Base-by-base conservation (phyloP, 1,140 invertebrate genomes). In the Olivierus martensii region DNA sequence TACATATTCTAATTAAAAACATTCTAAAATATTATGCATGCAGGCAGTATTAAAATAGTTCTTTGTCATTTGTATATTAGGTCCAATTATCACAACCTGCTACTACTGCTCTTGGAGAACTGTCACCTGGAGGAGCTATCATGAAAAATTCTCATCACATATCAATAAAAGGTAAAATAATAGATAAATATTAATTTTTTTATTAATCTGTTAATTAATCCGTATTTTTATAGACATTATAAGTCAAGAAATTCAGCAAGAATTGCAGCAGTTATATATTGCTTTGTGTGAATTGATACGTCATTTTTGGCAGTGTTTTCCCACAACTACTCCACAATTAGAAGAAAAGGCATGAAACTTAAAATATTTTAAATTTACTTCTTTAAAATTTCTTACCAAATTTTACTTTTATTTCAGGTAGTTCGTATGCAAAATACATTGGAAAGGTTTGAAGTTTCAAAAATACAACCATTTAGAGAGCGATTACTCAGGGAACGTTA, bases 251-350 rank as follows among this genome's bases (percentile, higher is more conserved):
- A 75, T 92, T 51, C 83, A 88, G 65, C 77, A 78, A 38, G 90
- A 95, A 64, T 71, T 95, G 11, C 75, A 82, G 42, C 78, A 82
- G 53, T 71, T 92, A 34, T 95, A 95, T 71, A 73, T 82, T 12
- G 86, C 86, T 14, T 72, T 85, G 2, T 81, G 84, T 57, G 91
- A 96, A 73, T 71, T 97, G 42, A 68, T 96, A 7, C 78, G 84
- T 52, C 89, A 95, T 70, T 92, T 96, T 71, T 97, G 92, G 91
- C 75, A 79, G 22, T 87, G 87, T 68, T 94, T 96, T 72, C 92
- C 91, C 45, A 82, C 84, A 11, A 87, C 83, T 0, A 83, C 81
- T 7, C 75, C 79, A 37, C 77, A 79, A 48, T 68, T 83, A 11
- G 81, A 88, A 64, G 81, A 87, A 34, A 88, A 92, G 69, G 79